Base-by-base conservation (phyloP, 2,888 invertebrate species). In the Metopia argyrocephala region DNA sequence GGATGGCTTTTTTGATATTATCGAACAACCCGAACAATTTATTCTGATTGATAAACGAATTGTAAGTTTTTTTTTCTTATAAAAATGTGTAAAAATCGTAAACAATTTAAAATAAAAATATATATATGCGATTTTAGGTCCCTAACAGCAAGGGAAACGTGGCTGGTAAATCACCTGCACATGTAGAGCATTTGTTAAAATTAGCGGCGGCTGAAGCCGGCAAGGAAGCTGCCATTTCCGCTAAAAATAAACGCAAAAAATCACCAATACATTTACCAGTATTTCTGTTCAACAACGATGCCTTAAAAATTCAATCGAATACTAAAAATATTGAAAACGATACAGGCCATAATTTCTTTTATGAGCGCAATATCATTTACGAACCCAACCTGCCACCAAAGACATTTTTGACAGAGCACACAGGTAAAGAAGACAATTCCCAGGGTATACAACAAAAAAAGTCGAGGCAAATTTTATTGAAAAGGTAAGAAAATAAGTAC, bases 291-390 rank as follows among this genome's bases (percentile, higher is more conserved):
- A 86, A 86, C 73, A 82, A 85, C 59, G 87, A 87, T 81, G 82
- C 84, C 68, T 84, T 83, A 45, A 88, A 88, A 85, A 89, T 88
- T 82, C 88, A 88, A 84, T 88, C 88, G 74, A 87, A 89, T 84
- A 84, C 86, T 50, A 88, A 87, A 84, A 87, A 87, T 84, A 89
- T 88, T 75, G 83, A 84, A 76, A 82, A 85, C 78, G 86, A 87
- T 83, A 84, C 84, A 64, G 84, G 85, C 70, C 84, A 86, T 50
- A 86, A 88, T 85, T 87, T 87, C 83, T 84, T 87, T 82, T 85
- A 85, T 82, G 86, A 86, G 76, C 85, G 85, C 73, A 86, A 87
- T 78, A 87, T 87, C 48, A 85, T 87, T 59, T 86, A 85, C 56
- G 79, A 85, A 78, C 85, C 87, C 75, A 85, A 85, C 59, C 5